Evolutionary conservation across 2,888 invertebrate genomes (phyloP), one percentile per base, ranked within the genome.

Genomic region (Xestia ashworthii): DNA sequence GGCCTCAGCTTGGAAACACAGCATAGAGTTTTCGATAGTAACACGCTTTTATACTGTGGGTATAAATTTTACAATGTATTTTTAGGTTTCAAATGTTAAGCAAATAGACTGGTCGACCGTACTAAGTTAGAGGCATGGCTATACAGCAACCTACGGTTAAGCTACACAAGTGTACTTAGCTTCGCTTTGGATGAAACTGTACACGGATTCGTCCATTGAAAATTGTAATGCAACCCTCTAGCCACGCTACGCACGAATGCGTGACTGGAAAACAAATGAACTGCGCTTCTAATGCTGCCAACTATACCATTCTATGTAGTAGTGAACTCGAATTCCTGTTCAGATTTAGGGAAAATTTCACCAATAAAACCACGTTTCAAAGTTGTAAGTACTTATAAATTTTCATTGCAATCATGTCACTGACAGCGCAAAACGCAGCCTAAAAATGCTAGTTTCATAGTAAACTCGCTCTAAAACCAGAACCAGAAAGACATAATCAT

Each of bases 191-290:
- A 14, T 19, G 8, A 14, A 48, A 58, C 22, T 67, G 22, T 67
- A 16, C 2, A 22, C 9, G 12, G 5, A 32, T 68, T 46, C n/a
- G 16, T 68, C 12, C 32, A 38, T 38, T 62, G 62, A 1, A 38
- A 16, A 58, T 25, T 12, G 55, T 1, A 41, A 19, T n/a, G 25
- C 9, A 25, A 70, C 41, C 9, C 8, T 16, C 5, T n/a, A n/a
- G 22, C 48, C 14, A 38, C 19, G 14, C 38, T 48, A 41, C n/a
- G 19, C 41, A 25, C 4, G 50, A 41, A 41, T 70, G 38, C 38
- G 62, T 62, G 62, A 62, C 32, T 69, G n/a, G 19, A 41, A 25
- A 38, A n/a, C 38, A 19, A 50, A 70, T 71, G 48, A 72, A 41
- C 5, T 1, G n/a, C 16, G n/a, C 38, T 38, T 38, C 69, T 38